Evolutionary conservation across 2,888 invertebrate species (phyloP), one percentile per base, ranked within the genome.

Genomic region (Unio pictorum): DNA sequence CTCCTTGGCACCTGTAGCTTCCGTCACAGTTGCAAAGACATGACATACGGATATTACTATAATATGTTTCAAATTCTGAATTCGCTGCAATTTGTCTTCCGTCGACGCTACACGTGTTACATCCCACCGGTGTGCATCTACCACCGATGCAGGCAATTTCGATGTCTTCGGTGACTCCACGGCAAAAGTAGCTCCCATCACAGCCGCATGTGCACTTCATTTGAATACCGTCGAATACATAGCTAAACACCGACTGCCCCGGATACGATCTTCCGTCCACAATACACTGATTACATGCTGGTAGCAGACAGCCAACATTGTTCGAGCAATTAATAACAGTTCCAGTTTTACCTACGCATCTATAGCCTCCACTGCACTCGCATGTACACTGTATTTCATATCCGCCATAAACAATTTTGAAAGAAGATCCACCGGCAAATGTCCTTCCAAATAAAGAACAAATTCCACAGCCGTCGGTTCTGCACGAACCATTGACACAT

Each of bases 21-120:
- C 84, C 84, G 57, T 85, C 80, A 71, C 87, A 87, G 55, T 75
- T 72, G 64, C 87, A 87, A 5, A 71, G 63, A 65, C 87, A 87
- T 17, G 76, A 65, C 18, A 77, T 59, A 30, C 67, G 61, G 6
- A 69, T 26, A 45, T 75, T 75, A 20, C 74, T 67, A 56, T 83
- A 85, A 45, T 80, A 67, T 11, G 78, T 71, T 20, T 79, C 68
- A 66, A 87, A 87, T 4, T 66, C 67, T 0, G 81, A 74, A 18
- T 79, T 77, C 4, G 81, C 80, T 6, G 73, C 59, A 63, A 78
- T 79, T 23, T 71, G 72, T 30, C 76, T 68, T 4, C 81, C 82
- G 60, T 74, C 72, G 1, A 81, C 69, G 60, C 68, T 72, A 73
- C 86, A 86, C 15, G 67, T 66, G 28, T 63, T 64, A 66, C 86